These are phyloP conservation scores for Pedetes capensis DNA, from an alignment of 2,113 vertebrate species.

Conservation along the genomic window DNA sequence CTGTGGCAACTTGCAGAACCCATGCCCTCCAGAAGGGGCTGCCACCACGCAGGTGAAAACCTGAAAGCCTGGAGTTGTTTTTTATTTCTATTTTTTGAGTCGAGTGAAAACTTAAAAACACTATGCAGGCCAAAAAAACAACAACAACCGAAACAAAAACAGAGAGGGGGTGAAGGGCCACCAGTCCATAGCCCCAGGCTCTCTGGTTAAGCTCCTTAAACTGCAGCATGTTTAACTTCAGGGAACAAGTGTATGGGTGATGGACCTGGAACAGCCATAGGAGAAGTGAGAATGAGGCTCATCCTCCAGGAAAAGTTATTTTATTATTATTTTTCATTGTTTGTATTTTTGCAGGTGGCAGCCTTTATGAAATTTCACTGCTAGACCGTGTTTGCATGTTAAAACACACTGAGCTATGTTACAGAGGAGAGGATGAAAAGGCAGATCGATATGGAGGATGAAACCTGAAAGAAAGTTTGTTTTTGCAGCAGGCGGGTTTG, in stretches of 20 bases:
- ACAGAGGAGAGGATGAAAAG: background rate
- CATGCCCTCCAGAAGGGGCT: accelerated
- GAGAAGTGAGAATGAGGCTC: background rate
- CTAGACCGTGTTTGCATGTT: background rate
- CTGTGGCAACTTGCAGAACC: background rate
- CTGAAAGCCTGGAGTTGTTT: background rate
- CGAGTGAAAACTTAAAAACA: background rate
- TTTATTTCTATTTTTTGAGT: background rate
- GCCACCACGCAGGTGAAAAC: background rate
- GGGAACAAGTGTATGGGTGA: background rate
- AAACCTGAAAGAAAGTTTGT: background rate
- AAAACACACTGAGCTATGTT: background rate
- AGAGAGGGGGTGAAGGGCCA: background rate
- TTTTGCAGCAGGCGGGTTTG: background rate
- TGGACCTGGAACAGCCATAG: background rate
- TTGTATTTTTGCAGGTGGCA: background rate
- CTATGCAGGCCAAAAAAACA: background rate
- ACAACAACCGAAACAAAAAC: too few relatives aligned
- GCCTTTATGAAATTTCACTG: background rate
- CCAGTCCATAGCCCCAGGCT: accelerated
- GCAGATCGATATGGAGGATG: background rate
- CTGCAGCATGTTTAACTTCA: background rate
- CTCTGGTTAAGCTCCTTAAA: background rate
- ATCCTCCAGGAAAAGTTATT: background rate
- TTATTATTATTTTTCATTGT: background rate